Base-by-base conservation (phyloP, 1,140 invertebrate genomes). In the Drusus annulatus region DNA sequence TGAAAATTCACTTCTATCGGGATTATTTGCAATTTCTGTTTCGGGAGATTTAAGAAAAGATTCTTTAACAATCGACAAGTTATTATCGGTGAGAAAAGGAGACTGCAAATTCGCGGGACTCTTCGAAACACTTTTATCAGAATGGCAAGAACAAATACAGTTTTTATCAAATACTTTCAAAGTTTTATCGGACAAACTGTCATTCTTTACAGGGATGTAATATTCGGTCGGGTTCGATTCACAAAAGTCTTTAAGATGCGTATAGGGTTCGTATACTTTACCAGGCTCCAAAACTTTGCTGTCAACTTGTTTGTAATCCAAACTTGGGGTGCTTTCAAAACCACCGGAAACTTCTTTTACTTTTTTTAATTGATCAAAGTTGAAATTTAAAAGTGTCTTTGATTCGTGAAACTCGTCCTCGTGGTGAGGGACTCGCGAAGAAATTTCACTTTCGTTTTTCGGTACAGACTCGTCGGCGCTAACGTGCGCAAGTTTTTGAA, bases 131-230 rank as follows among this genome's bases (percentile, higher is more conserved):
- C 71, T 23, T 17, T 54, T 21, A 31, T 2, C n/a, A 23, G 16
- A 76, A 60, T 60, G 31, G 19, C 54, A 60, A 17, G 21, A 36
- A n/a, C 74, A 76, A 16, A 36, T 10, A 60, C 74, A 76, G 21
- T 23, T 16, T 52, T 52, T 17, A 52, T 54, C 45, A 8, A 8
- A n/a, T 69, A 7, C 4, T 5, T 15, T 21, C 16, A 36, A 69
- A 2, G 65, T 45, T 36, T 45, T 16, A 69, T 36, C 65, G 51
- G 17, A 19, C 45, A 21, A 10, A 69, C 19, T 21, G 15, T 17
- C 65, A 36, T n/a, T n/a, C 45, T 69, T 69, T 23, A 58, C 5
- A 13, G 36, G 36, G 13, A 45, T 45, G 13, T 45, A 45, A 45
- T 45, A 13, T 13, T 45, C 36, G 13, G 36, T 45, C 13, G 10